A percentile compares a stretch with the other conserved stretches of the same genome.
Conservation (phyloP, 2,888 invertebrate species). For the Griposia aprilina region DNA sequence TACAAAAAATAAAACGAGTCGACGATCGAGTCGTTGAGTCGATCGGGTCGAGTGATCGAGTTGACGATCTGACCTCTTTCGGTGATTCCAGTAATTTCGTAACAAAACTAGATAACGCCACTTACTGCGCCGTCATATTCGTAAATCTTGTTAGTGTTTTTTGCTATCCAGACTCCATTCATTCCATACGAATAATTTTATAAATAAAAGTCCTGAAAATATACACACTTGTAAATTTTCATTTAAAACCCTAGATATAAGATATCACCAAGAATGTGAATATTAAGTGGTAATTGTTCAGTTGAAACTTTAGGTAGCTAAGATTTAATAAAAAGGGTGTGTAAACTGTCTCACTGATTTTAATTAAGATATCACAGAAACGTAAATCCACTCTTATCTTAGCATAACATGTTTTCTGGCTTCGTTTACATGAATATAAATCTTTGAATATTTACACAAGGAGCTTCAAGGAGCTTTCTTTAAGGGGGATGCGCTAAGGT, state of each 20-base stretch:
- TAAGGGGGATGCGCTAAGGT: too few relatives aligned
- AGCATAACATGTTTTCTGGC: conserved; percentile 54
- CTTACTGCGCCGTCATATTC: background rate
- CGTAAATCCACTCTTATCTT: conserved; percentile 54
- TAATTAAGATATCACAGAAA: conserved; percentile 62
- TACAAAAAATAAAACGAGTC: too few relatives aligned
- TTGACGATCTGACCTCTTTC: too few relatives aligned
- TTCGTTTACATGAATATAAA: conserved; percentile 55
- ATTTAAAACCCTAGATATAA: background rate
- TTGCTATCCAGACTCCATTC: background rate
- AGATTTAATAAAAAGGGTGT: conserved; percentile 62
- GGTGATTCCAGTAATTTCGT: too few relatives aligned
- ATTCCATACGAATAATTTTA: background rate
- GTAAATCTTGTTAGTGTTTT: background rate
- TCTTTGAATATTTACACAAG: conserved; percentile 33
- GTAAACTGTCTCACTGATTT: conserved; percentile 59
- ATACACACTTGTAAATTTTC: background rate
- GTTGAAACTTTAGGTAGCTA: conserved; percentile 36
- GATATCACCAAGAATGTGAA: conserved; percentile 16
- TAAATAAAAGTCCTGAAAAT: too few relatives aligned
- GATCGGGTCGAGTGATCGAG: too few relatives aligned
- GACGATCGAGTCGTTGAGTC: too few relatives aligned
- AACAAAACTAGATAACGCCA: background rate
- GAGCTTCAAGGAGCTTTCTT: conserved; percentile 13
- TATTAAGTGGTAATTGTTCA: conserved; percentile 50